Evolutionary conservation across 2,113 vertebrate genomes (phyloP), one percentile per base, ranked within the genome.

Genomic region (Nothocercus nigrocapillus): DNA sequence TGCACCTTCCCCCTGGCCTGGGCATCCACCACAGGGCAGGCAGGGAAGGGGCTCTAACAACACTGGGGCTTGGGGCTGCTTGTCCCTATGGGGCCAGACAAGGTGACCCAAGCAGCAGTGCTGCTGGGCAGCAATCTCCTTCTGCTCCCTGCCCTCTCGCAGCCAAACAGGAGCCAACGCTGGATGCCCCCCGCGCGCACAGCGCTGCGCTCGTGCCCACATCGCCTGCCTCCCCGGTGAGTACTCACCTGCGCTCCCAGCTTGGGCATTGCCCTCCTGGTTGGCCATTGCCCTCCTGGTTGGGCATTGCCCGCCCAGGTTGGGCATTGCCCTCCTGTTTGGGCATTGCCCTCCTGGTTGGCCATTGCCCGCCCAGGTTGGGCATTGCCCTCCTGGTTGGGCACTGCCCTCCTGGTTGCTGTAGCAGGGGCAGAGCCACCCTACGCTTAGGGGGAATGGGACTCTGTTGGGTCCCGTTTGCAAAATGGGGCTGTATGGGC

Each of bases 161-260:
- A 98, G 97, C 94, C 82, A 98, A 98, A 88, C 91, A 97, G n/a
- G 97, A 98, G 75, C 94, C 85, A 4, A 24, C 18, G 5, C 66
- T 92, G 86, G 97, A 97, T 17, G 70, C 91, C 13, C 59, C 93
- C 3, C 9, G 11, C 16, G 51, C 15, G 0, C 69, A 89, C n/a
- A 13, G 77, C 2, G 1, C 90, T 38, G 77, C 85, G 42, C 75
- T 95, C 22, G 20, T 8, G 77, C 64, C 96, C 13, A 1, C 20
- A 0, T 42, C 63, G 12, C 82, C 97, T 3, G 74, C 79, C 20
- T 96, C 96, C 45, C 70, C 3, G 96, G 98, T 98, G 97, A 97
- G 97, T 68, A n/a, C 30, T 28, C 3, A 1, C 2, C 17, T 67
- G 28, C 34, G 2, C 5, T n/a, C 10, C 15, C 2, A 9, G 7